These are phyloP conservation scores for Apteryx mantelli DNA, from an alignment of 2,113 vertebrate species.

Conservation along the genomic window DNA sequence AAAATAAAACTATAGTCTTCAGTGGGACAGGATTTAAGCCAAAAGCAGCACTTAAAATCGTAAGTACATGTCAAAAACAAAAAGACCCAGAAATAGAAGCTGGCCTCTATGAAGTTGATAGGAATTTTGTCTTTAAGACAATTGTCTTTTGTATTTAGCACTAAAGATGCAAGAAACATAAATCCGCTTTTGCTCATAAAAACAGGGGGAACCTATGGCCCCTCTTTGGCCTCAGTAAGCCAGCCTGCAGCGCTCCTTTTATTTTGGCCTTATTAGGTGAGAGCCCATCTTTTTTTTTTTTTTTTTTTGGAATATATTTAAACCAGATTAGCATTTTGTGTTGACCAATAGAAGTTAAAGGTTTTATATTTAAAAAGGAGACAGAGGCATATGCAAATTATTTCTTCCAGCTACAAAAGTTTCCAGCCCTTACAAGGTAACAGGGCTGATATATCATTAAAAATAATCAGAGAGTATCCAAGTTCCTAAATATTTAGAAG, in stretches of 20 bases:
- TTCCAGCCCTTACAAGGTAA: neutral
- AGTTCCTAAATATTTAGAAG: conserved; percentile 38
- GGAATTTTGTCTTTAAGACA: neutral
- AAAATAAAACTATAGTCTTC: neutral
- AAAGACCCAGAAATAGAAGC: neutral
- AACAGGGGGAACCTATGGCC: neutral
- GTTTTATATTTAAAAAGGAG: neutral
- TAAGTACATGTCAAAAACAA: neutral
- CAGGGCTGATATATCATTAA: neutral
- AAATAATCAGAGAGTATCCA: neutral
- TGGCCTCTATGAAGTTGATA: rapidly evolving
- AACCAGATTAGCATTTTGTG: neutral
- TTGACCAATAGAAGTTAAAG: neutral
- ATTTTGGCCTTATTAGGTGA: neutral
- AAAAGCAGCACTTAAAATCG: neutral
- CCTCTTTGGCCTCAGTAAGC: neutral
- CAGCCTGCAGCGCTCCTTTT: neutral
- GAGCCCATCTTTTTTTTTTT: neutral
- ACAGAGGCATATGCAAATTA: neutral
- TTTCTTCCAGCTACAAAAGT: neutral
- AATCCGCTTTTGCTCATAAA: neutral
- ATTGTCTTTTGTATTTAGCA: neutral
- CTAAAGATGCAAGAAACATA: neutral
- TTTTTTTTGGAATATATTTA: neutral
- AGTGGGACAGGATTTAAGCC: neutral